phyloP scores from a whole-genome alignment of 1,140 invertebrate species.

The Pseudobourletiella spinata region DNA sequence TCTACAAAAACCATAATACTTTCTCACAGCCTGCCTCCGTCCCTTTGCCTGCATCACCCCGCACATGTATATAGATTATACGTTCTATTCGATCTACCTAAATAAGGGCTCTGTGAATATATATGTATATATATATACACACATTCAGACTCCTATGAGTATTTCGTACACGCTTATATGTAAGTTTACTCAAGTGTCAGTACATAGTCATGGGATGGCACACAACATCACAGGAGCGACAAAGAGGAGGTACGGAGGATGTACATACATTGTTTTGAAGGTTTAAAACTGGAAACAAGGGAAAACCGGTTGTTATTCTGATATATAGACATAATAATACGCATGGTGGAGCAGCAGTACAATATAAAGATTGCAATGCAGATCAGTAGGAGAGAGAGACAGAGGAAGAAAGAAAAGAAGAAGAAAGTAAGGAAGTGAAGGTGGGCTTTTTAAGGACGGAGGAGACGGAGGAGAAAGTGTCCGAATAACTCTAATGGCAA shows the following conservation, averaged over 20 bases:
- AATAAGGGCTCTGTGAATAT: no score
- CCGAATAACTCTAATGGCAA: slow-evolving; percentile 29
- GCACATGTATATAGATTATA: no score
- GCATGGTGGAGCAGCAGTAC: background rate
- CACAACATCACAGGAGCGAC: no score
- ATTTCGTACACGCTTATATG: no score
- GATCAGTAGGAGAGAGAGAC: background rate
- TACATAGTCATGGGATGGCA: no score
- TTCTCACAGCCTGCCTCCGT: slow-evolving; percentile 1
- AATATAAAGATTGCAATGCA: slow-evolving; percentile 11
- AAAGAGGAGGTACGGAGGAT: no score
- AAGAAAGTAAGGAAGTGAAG: slow-evolving; percentile 7
- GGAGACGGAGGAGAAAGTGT: slow-evolving; percentile 28
- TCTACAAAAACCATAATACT: background rate
- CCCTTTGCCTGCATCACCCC: no score
- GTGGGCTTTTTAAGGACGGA: slow-evolving; percentile 7
- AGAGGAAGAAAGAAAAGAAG: background rate
- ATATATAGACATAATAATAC: background rate
- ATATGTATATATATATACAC: no score
- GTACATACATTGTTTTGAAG: background rate
- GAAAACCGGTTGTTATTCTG: background rate
- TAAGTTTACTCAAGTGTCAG: background rate
- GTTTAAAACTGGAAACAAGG: background rate
- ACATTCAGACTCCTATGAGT: no score
- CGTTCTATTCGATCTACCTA: no score